Conservation (phyloP, 2,113 vertebrate genomes). For the pig (Sus scrofa) region T2T-Sscrofa CM000824.6:132730501-132731000, state of each 20-base stretch:
- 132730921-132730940: constrained; percentile 63
- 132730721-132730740: constrained; percentile 57
- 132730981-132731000: not conserved
- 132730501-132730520: constrained; percentile 68
- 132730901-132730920: constrained; percentile 27
- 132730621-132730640: not conserved
- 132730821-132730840: constrained; percentile 23
- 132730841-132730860: not conserved
- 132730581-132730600: constrained; percentile 83
- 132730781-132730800: constrained; percentile 36
- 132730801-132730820: not conserved
- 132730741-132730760: no score
- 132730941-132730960: constrained; percentile 57
- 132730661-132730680: constrained; percentile 74
- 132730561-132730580: constrained; percentile 78
- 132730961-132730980: not conserved
- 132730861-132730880: not conserved
- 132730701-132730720: constrained; percentile 49
- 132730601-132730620: constrained; percentile 52
- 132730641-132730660: constrained; percentile 51
- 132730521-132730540: constrained; percentile 71
- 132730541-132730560: constrained; percentile 82
- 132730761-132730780: not conserved
- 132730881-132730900: constrained; percentile 7
- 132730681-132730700: constrained; percentile 79